A percentile compares a stretch with the other conserved stretches of the same genome.
Evolutionary conservation across 2,797 vertebrate species (phyloP).

Genomic region (Scolopax bukidnonensis): DNA sequence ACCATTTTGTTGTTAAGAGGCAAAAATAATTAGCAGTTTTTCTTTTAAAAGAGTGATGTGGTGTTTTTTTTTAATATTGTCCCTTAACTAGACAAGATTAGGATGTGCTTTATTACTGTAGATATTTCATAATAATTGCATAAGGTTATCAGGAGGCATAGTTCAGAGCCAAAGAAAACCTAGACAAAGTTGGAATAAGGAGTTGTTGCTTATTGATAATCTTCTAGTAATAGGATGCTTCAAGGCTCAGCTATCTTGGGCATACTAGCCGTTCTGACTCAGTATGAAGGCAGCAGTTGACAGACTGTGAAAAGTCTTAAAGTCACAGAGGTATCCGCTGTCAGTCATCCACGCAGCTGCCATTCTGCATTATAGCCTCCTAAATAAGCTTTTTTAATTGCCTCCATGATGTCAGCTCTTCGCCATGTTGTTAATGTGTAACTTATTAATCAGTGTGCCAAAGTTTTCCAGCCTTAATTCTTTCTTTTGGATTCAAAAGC

Average conservation of each 20-base stretch:
- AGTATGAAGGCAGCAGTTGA: background rate
- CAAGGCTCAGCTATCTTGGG: background rate
- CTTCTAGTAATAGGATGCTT: background rate
- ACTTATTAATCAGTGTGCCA: background rate
- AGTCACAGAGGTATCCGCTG: background rate
- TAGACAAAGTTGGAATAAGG: background rate
- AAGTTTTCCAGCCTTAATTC: background rate
- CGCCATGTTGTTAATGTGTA: background rate
- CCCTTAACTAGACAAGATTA: background rate
- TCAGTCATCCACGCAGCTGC: background rate
- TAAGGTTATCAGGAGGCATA: background rate
- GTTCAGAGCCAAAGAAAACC: background rate
- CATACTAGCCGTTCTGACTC: background rate
- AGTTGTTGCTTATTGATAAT: background rate
- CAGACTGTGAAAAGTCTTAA: background rate
- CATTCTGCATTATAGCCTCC: background rate
- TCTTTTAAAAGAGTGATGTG: background rate
- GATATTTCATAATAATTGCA: background rate
- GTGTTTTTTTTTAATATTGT: background rate
- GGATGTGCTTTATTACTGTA: background rate
- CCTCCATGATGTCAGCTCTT: background rate
- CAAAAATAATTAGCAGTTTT: constrained; percentile 87
- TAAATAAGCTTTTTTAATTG: background rate
- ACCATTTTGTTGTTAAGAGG: constrained; percentile 72
- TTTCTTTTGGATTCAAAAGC: background rate